These are phyloP conservation scores for Molossus molossus DNA, from an alignment of 2,797 vertebrate species.

Conservation along the genomic window DNA sequence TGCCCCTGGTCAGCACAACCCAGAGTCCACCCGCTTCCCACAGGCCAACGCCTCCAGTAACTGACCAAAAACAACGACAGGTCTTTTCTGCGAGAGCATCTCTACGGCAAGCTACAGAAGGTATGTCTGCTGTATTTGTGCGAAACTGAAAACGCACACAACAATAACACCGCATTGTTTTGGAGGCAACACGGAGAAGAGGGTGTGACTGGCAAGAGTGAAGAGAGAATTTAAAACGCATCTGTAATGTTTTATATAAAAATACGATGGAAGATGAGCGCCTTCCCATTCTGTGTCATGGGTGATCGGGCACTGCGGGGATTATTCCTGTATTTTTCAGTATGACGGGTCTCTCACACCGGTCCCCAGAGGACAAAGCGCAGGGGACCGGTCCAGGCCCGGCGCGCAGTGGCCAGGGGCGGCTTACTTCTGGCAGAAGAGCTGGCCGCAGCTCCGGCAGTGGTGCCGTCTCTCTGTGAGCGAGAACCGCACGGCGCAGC, in stretches of 20 bases:
- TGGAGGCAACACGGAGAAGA: not conserved
- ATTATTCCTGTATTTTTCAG: not conserved
- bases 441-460: slow-evolving; percentile 99
- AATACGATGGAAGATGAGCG: rapidly evolving
- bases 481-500: slow-evolving; percentile 96
- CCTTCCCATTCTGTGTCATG: not conserved
- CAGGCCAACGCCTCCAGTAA: not conserved
- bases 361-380: no score
- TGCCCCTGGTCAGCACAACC: not conserved
- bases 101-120: not conserved
- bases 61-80: not conserved
- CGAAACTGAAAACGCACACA: not conserved
- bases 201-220: no score
- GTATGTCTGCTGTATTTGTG: not conserved
- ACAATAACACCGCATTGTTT: not conserved
- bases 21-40: not conserved
- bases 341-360: not conserved
- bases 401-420: no score
- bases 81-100: not conserved
- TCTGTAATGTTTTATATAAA: not conserved
- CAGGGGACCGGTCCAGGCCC: no score
- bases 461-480: slow-evolving; percentile 98
- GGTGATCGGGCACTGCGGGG: not conserved
- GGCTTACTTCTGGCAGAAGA: slow-evolving; percentile 99
- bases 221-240: not conserved